Evolutionary conservation across 2,888 invertebrate species (phyloP), one percentile per base, ranked within the genome.

Genomic region (Diogma glabrata): DNA sequence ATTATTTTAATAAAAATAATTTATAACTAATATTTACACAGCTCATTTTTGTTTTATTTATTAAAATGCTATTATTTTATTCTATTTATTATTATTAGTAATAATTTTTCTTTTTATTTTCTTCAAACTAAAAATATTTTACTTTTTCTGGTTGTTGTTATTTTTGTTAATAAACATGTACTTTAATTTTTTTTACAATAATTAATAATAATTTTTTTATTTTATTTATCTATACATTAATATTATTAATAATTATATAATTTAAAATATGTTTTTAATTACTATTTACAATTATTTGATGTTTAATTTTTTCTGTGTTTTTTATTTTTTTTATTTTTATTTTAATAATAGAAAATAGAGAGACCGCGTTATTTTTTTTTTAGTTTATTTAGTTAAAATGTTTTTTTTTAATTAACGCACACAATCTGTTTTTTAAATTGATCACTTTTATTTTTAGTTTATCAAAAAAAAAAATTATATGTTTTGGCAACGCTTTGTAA

Each of bases 1-100:
- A 4, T 43, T 22, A 22, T 43, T 22, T 22, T 22, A 22, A 43
- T 22, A 43, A 14, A 22, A 43, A 43, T 43, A 22, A 5, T 43
- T 43, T 43, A 43, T 23, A 23, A 43, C 23, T 43, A 43, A 43
- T 43, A 43, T 43, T 43, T 43, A 43, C 43, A 43, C 43, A 43
- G 43, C 43, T 43, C 43, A 43, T 43, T 20, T 10, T 43, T 36
- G 20, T 43, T 43, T 43, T 7, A n/a, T 43, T 43, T 23, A 43
- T 43, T 40, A n/a, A n/a, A n/a, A n/a, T n/a, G n/a, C n/a, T n/a
- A 40, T 40, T 40, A 5, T 40, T 43, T 22, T 12, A 43, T 22
- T 43, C n/a, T 22, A 43, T 23, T 23, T 43, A 43, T 22, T 22
- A 43, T 43, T 43, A 23, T 22, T 43, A 22, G 23, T 43, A 43